Conservation (phyloP, 1,140 invertebrate genomes). For the Drosophila ercepeae region DNA sequence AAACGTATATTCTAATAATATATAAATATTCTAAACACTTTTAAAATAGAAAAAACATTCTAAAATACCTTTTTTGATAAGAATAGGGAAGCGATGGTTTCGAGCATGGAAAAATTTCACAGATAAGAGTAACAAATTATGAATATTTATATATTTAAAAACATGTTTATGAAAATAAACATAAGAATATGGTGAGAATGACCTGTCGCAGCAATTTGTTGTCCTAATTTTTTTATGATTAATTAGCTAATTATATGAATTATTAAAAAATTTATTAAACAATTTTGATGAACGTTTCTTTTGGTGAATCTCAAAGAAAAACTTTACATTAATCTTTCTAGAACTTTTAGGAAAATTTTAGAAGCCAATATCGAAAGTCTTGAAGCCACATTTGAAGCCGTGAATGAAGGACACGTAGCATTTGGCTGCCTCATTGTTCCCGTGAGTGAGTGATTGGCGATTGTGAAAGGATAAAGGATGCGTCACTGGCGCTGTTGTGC, state of each 20-base stretch:
- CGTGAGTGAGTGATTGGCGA: conserved; percentile 68
- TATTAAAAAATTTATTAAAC: too few relatives aligned
- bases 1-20: not conserved
- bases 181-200: not conserved
- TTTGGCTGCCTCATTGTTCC: conserved; percentile 52
- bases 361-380: not conserved
- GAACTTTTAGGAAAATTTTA: not conserved
- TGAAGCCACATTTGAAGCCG: not conserved
- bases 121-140: conserved; percentile 17
- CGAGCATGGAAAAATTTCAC: conserved; percentile 16
- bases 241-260: conserved; percentile 15
- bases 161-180: conserved; percentile 1
- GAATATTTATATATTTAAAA: not conserved
- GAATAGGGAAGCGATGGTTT: not conserved
- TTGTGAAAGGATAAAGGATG: conserved; percentile 63
- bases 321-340: too few relatives aligned
- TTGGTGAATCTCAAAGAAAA: too few relatives aligned
- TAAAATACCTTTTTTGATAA: conserved; percentile 5
- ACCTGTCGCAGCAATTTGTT: not conserved
- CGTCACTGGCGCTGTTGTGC: conserved; percentile 5
- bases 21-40: conserved; percentile 1
- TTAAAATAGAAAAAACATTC: too few relatives aligned
- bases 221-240: not conserved
- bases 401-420: conserved; percentile 29
- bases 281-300: not conserved